These are phyloP conservation scores for Acheta domesticus DNA, from an alignment of 2,888 invertebrate species.

Conservation along the genomic window DNA sequence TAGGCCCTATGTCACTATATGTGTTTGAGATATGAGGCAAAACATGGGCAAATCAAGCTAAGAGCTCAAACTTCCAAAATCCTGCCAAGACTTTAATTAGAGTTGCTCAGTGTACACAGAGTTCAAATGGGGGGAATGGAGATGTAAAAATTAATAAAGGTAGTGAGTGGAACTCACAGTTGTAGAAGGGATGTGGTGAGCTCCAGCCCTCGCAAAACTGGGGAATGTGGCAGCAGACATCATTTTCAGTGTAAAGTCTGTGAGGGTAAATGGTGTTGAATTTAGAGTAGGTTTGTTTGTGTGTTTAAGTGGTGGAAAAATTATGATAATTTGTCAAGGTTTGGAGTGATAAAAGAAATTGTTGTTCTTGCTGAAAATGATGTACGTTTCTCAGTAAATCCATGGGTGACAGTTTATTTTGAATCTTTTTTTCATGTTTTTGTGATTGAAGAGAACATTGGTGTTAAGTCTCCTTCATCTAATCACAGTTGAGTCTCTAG, in stretches of 20 bases:
- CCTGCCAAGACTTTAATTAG: no score
- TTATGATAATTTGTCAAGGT: not conserved
- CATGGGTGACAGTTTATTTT: not conserved
- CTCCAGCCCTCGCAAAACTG: no score
- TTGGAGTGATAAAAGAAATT: not conserved
- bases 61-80: no score
- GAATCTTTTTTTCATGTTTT: not conserved
- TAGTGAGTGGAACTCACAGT: no score
- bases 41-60: no score
- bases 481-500: not conserved
- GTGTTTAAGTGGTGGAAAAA: not conserved
- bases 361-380: not conserved
- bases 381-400: not conserved
- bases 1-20: no score
- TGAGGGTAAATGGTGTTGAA: slow-evolving; percentile 21
- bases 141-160: not conserved
- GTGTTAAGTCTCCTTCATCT: not conserved
- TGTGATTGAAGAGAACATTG: not conserved
- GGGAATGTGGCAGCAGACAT: not conserved
- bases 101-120: not conserved
- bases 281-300: slow-evolving; percentile 22
- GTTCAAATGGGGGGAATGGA: not conserved
- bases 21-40: no score
- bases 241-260: not conserved
- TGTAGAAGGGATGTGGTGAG: no score